These are phyloP conservation scores for Rotaria magnacalcarata DNA, from an alignment of 2,888 invertebrate genomes.

Conservation along the genomic window DNA sequence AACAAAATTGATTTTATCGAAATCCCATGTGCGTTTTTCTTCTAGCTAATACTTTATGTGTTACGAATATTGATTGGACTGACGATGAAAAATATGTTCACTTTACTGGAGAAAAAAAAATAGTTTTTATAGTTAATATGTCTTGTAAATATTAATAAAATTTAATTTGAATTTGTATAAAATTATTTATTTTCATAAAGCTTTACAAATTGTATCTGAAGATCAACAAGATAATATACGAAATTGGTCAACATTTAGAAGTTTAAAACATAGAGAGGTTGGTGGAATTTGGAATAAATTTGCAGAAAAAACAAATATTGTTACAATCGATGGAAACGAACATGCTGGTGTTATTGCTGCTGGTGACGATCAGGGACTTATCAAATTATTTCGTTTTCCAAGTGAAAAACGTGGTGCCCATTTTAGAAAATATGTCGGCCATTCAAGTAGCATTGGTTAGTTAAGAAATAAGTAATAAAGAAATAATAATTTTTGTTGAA, in stretches of 20 bases:
- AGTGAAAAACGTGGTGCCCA: slow-evolving; percentile 59
- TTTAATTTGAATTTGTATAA: background rate
- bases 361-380: slow-evolving; percentile 55
- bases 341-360: slow-evolving; percentile 49
- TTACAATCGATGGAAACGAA: slow-evolving; percentile 57
- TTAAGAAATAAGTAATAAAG: no score
- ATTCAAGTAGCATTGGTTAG: slow-evolving; percentile 57
- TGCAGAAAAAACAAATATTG: slow-evolving; percentile 59
- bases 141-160: slow-evolving; percentile 52
- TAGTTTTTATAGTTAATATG: slow-evolving; percentile 57
- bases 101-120: slow-evolving; percentile 59
- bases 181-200: slow-evolving; percentile 49
- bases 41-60: slow-evolving; percentile 54
- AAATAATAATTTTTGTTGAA: background rate
- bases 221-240: slow-evolving; percentile 50
- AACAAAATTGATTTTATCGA: no score
- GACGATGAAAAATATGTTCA: slow-evolving; percentile 58
- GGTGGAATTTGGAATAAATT: slow-evolving; percentile 60
- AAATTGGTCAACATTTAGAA: slow-evolving; percentile 57
- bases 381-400: slow-evolving; percentile 59
- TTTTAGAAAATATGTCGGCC: slow-evolving; percentile 59
- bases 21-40: background rate
- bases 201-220: slow-evolving; percentile 57
- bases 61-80: slow-evolving; percentile 62
- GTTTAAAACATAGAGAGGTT: slow-evolving; percentile 58